Base-by-base conservation (phyloP, 2,113 vertebrate genomes). In the Mellivora capensis region DNA sequence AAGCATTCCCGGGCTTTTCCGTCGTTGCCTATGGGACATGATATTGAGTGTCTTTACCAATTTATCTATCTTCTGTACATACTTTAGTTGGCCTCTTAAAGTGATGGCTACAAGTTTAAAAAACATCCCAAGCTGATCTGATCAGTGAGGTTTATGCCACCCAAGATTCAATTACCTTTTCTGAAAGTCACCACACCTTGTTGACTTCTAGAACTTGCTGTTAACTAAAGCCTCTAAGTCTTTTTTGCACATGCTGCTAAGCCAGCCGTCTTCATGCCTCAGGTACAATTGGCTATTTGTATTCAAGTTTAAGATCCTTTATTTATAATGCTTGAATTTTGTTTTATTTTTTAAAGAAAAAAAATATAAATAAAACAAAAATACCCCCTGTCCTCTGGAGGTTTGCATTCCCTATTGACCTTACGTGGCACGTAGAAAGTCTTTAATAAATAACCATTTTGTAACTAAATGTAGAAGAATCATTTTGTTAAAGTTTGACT, bases 311-410 rank as follows among this genome's bases (percentile, higher is more conserved):
- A 76, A 84, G 39, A 47, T 5, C 4, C 6, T 95, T 37, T 1
- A 94, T 59, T 79, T 89, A 76, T 7, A 17, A 88, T 91, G 15
- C 64, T 93, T 89, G 29, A 69, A 79, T 89, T 91, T 91, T 84
- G 34, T 25, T 54, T 61, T 61, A 27, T 61, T 96, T 93, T 88
- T 94, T 74, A 42, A 96, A 80, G 80, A 44, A 76, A 95, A 88
- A 79, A 17, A 14, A 29, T 69, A 11, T 89, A n/a, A 87, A 18
- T 71, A 94, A 79, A 61, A 31, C 34, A 94, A 79, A 31, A 29
- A 17, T 82, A 3, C 8, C 72, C 6, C 42, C 37, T 23, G n/a
- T 11, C 9, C 29, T 49, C 37, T 52, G n/a, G 27, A 34, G 7
- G 12, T 25, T 93, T 80, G 62, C 0, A 29, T 85, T 94, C 57